Evolutionary conservation across 2,113 vertebrate species (phyloP), one percentile per base, ranked within the genome.

Genomic region (Tyrannus savana): DNA sequence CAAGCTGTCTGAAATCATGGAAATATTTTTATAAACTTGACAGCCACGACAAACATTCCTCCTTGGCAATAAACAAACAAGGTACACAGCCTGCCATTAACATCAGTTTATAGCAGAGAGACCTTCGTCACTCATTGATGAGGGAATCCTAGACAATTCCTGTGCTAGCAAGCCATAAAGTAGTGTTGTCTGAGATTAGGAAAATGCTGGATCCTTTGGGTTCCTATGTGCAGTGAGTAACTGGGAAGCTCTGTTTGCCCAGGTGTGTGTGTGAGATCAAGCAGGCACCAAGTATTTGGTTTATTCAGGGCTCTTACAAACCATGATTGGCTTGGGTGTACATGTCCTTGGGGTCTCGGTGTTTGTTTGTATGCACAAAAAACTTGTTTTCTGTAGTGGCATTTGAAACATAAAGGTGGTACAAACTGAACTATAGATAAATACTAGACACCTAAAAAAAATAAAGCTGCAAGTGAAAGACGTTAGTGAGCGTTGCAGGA

Each of bases 1-100:
- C 97, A 94, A 89, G 94, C 97, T 97, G 94, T 97, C 96, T 95
- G 93, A 96, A 96, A 90, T 87, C 81, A 91, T 95, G 87, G 93
- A 94, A 89, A 95, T 89, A 94, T 87, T 95, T 96, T 96, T 96
- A 82, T 79, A 91, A 95, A 94, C 96, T 90, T 97, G 97, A 96
- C 97, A 97, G 96, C 83, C 90, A 71, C 19, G 35, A 96, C 96
- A 97, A 95, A 73, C 89, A 84, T 97, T 97, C 96, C 82, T 96
- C 78, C 96, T 95, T 24, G 53, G 96, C 94, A 96, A 85, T 97
- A 95, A 96, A 97, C 84, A 89, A 94, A 92, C 93, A 97, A 92
- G 86, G 73, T 96, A 72, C 89, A 82, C 93, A 96, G 95, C 94
- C 91, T 95, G 86, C 93, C 90, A 90, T 84, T 96, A 90, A 62